Conservation (phyloP, 2,113 vertebrate species). For the Pleuronectes platessa region DNA sequence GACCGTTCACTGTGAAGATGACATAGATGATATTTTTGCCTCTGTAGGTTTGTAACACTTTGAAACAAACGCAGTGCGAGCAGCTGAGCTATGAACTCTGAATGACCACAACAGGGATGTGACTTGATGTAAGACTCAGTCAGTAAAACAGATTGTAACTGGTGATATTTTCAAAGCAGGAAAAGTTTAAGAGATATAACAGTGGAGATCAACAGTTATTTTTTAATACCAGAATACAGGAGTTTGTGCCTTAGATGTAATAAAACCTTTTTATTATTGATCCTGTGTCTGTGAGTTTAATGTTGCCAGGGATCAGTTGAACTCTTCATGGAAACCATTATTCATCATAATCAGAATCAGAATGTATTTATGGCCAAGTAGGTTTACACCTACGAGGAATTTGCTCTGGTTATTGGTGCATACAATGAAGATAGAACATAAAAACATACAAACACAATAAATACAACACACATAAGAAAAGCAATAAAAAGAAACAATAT, state of each 20-base stretch:
- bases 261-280: neutral
- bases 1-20: conserved; percentile 35
- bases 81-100: neutral
- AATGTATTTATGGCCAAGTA: too few relatives aligned
- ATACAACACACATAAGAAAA: too few relatives aligned
- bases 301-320: neutral
- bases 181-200: too few relatives aligned
- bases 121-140: neutral
- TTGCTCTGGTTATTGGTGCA: too few relatives aligned
- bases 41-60: conserved; percentile 70
- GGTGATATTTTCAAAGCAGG: neutral
- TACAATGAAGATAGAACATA: too few relatives aligned
- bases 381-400: too few relatives aligned
- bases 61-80: neutral
- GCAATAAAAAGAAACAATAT: too few relatives aligned
- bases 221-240: neutral
- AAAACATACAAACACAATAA: too few relatives aligned
- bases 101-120: too few relatives aligned
- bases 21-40: conserved; percentile 84
- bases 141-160: neutral
- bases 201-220: too few relatives aligned
- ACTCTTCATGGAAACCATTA: too few relatives aligned
- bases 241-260: neutral
- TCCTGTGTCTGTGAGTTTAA: neutral
- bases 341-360: too few relatives aligned